Conservation (phyloP, 2,888 invertebrate genomes). For the Oeneis ivallda region DNA sequence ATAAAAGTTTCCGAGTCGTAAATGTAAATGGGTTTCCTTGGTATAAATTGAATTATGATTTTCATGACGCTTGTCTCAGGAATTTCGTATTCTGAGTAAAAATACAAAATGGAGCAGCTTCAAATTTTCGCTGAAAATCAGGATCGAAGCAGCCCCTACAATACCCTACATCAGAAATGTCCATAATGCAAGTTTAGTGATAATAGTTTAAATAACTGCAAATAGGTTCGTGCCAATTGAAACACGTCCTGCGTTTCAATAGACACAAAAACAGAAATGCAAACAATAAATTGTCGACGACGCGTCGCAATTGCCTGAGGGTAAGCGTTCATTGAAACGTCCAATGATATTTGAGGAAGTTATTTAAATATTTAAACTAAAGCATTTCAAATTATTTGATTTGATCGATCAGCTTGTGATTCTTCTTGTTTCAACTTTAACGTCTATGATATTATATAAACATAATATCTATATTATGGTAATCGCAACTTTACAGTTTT, state of each 20-base stretch:
- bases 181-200: too few species aligned
- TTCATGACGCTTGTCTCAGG: background rate
- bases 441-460: too few species aligned
- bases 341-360: conserved; percentile 27
- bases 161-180: too few species aligned
- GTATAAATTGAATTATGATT: conserved; percentile 8
- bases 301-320: conserved; percentile 34
- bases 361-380: conserved; percentile 25
- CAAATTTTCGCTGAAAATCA: too few species aligned
- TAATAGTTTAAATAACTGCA: conserved; percentile 34
- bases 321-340: conserved; percentile 31
- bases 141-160: too few species aligned
- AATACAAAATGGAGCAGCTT: too few species aligned
- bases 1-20: conserved; percentile 4
- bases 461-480: too few species aligned
- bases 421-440: too few species aligned
- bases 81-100: too few species aligned
- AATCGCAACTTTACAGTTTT: too few species aligned
- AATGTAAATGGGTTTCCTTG: conserved; percentile 9
- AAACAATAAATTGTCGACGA: conserved; percentile 38
- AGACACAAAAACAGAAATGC: conserved; percentile 37
- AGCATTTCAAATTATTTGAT: conserved; percentile 13
- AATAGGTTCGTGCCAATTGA: conserved; percentile 36
- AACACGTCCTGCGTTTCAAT: conserved; percentile 31
- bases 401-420: background rate